Evolutionary conservation across 2,888 invertebrate genomes (phyloP), one percentile per base, ranked within the genome.

Genomic region (Celastrina argiolus): DNA sequence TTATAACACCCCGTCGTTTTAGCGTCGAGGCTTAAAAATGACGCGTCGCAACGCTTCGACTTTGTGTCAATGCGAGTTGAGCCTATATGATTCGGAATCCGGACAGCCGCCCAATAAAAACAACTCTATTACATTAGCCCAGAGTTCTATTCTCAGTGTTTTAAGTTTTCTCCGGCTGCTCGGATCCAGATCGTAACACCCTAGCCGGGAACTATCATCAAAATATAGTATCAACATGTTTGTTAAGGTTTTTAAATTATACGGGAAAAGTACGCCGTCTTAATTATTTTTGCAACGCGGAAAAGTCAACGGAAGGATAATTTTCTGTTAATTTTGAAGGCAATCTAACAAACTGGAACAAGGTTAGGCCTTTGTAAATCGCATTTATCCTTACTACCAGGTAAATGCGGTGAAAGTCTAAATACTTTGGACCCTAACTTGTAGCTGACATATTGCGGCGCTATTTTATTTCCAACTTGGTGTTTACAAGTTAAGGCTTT

Each of bases 401-500:
- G 45, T 16, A 63, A 66, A 58, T 59, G 59, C 64, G 67, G 72
- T 69, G 73, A 73, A 73, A 73, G 73, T 73, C 63, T 65, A 51
- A 36, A 67, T 12, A 51, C 22, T 69, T 66, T 67, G 66, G 56
- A 68, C 64, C 64, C 14, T 34, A 59, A 67, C 67, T 71, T n/a
- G 69, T 70, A 69, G 69, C 71, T 67, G 70, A 70, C 70, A 66
- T 70, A 69, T 69, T 68, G 68, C 69, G 70, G 71, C 70, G 69
- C 69, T 72, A 69, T 73, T 72, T 73, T 74, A 74, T 73, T 74
- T 69, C 74, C 77, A 78, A 82, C 81, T 85, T 85, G 81, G 84
- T 85, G 81, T 74, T 80, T 83, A 79, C 74, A 75, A 79, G 84
- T 81, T 77, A 76, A n/a, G n/a, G n/a, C n/a, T n/a, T n/a, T n/a